These are phyloP conservation scores for Penaeus vannamei DNA, from an alignment of 1,140 invertebrate species.

Conservation along the genomic window DNA sequence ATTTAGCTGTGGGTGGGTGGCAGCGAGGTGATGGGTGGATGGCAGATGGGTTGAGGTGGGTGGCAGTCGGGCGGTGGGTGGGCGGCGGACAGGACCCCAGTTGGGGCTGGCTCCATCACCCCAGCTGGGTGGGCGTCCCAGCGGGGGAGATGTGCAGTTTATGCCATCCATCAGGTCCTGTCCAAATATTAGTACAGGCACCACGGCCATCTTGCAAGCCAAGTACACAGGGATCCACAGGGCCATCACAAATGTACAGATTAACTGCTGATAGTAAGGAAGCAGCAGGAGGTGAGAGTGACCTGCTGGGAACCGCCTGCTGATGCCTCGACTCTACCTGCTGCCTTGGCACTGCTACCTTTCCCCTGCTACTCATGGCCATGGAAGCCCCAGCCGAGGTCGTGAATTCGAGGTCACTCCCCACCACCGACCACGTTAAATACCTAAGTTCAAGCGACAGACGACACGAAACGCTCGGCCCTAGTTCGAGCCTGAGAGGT, in stretches of 20 bases:
- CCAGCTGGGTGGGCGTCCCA: slow-evolving; percentile 49
- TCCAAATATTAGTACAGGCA: slow-evolving; percentile 65
- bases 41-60: slow-evolving; percentile 10
- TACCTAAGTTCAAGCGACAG: too few relatives aligned
- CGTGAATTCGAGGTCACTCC: too few relatives aligned
- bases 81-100: neutral
- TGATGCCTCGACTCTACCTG: too few relatives aligned
- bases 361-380: too few relatives aligned
- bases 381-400: too few relatives aligned
- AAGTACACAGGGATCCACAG: slow-evolving; percentile 60
- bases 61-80: slow-evolving; percentile 7
- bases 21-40: slow-evolving; percentile 43
- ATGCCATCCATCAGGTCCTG: slow-evolving; percentile 64
- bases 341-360: too few relatives aligned
- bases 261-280: slow-evolving; percentile 54
- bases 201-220: slow-evolving; percentile 64
- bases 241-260: slow-evolving; percentile 65
- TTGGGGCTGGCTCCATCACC: neutral
- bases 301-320: too few relatives aligned
- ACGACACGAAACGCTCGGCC: too few relatives aligned
- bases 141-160: slow-evolving; percentile 62
- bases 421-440: too few relatives aligned
- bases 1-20: slow-evolving; percentile 50
- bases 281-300: slow-evolving; percentile 8
- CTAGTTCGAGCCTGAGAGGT: too few relatives aligned